Percentiles rank a stretch among this genome's conserved stretches.
Evolutionary conservation across 1,140 invertebrate genomes (phyloP).

Genomic region (Oreohelix idahoensis): DNA sequence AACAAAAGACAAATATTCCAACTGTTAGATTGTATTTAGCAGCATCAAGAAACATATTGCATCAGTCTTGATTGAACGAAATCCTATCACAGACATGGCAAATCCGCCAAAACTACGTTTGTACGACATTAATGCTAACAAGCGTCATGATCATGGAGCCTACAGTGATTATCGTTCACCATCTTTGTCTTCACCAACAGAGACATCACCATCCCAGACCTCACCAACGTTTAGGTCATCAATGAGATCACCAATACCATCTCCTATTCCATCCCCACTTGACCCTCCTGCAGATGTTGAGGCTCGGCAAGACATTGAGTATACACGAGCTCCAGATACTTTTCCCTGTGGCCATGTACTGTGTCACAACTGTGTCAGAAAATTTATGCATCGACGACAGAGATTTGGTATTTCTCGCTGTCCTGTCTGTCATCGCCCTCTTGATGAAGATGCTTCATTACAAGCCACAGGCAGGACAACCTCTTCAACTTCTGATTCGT

Average conservation of each 20-base stretch:
- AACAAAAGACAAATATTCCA: no score
- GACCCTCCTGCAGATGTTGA: constrained; percentile 12
- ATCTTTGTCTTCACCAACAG: constrained; percentile 12
- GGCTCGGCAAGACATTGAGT: constrained; percentile 46
- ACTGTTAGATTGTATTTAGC: no score
- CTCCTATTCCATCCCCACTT: constrained; percentile 25
- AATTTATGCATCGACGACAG: constrained; percentile 49
- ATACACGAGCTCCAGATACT: constrained; percentile 62
- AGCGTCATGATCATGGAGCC: constrained; percentile 8
- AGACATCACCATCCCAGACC: background rate
- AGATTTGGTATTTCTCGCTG: constrained; percentile 42
- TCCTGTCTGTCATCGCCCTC: constrained; percentile 51
- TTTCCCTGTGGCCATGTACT: constrained; percentile 69
- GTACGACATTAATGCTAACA: constrained; percentile 38
- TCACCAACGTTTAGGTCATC: background rate
- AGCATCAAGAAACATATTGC: no score
- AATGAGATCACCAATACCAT: background rate
- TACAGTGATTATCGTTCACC: constrained; percentile 23
- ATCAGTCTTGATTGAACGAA: no score
- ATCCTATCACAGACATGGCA: constrained; percentile 20
- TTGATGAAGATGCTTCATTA: constrained; percentile 38
- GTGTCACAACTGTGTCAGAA: constrained; percentile 66
- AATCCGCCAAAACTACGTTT: background rate
- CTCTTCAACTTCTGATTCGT: background rate
- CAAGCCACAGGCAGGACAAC: constrained; percentile 39